Evolutionary conservation across 2,888 invertebrate genomes (phyloP).

Genomic region (Dermolepida albohirtum): DNA sequence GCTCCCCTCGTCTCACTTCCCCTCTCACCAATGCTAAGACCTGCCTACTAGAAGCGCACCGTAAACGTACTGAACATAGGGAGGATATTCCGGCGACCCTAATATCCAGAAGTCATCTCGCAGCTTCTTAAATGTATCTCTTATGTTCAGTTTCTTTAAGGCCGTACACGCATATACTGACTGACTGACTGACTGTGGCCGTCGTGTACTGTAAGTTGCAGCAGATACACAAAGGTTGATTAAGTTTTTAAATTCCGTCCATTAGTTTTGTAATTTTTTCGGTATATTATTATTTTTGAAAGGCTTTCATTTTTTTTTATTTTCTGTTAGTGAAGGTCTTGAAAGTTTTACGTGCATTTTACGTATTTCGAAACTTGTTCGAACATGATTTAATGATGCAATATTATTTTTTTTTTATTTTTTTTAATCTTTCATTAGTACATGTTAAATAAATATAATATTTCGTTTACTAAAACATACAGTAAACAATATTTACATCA

Average conservation of each 20-base stretch:
- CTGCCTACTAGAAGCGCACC: conserved; percentile 59
- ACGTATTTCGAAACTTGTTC: no score
- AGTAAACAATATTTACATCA: no score
- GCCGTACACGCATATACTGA: neutral
- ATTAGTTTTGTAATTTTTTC: conserved; percentile 33
- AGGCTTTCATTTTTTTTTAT: neutral
- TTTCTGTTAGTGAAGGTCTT: neutral
- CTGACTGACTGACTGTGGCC: neutral
- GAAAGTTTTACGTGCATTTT: no score
- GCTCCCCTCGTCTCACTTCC: conserved; percentile 56
- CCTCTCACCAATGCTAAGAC: conserved; percentile 55
- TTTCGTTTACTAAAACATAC: no score
- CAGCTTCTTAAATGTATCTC: conserved; percentile 44
- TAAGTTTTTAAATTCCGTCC: conserved; percentile 38
- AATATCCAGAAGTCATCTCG: conserved; percentile 59
- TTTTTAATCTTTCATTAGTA: no score
- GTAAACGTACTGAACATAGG: conserved; percentile 57
- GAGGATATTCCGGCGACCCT: conserved; percentile 56
- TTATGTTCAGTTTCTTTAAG: conserved; percentile 42
- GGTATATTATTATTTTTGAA: conserved; percentile 8
- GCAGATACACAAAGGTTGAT: conserved; percentile 33
- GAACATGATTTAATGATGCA: no score
- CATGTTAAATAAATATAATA: no score
- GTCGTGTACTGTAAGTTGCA: conserved; percentile 5
- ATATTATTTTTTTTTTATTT: no score